Conservation (phyloP, 2,888 invertebrate species). For the Polydesmus complanatus region DNA sequence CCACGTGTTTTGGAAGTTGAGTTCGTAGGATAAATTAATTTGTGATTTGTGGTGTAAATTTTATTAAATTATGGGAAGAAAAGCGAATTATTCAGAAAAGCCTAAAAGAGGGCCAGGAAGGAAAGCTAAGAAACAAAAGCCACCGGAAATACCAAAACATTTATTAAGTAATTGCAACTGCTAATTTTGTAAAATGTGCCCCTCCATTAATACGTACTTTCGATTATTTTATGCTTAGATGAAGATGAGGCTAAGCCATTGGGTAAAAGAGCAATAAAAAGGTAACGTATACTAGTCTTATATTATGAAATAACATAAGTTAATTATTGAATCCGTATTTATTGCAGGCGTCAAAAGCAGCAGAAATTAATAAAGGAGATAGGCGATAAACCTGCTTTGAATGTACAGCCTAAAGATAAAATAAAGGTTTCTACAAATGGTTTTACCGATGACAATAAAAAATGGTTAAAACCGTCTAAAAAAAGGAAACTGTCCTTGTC, state of each 20-base stretch:
- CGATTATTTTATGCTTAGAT: conserved; percentile 16
- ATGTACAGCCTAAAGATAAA: conserved; percentile 9
- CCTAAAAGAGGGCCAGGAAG: conserved; percentile 70
- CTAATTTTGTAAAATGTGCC: background rate
- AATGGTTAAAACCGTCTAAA: conserved; percentile 47
- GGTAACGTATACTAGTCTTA: background rate
- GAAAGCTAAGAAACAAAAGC: conserved; percentile 72
- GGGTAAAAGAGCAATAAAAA: conserved; percentile 12
- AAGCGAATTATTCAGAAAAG: conserved; percentile 37
- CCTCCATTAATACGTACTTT: background rate
- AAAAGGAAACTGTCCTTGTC: conserved; percentile 24
- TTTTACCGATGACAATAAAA: conserved; percentile 55
- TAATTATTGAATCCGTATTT: background rate
- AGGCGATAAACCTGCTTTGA: background rate
- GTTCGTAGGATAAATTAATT: too few relatives aligned
- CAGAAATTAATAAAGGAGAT: background rate
- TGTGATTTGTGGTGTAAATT: too few relatives aligned
- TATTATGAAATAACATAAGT: background rate
- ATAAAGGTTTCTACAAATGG: conserved; percentile 33
- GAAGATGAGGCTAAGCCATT: conserved; percentile 14
- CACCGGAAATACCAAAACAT: conserved; percentile 51
- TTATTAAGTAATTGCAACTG: conserved; percentile 26
- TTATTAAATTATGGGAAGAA: conserved; percentile 15
- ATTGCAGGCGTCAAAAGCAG: background rate
- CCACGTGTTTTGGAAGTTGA: too few relatives aligned